These are phyloP conservation scores for Dicyrtoma fusca DNA, from an alignment of 2,888 invertebrate genomes.

Conservation along the genomic window DNA sequence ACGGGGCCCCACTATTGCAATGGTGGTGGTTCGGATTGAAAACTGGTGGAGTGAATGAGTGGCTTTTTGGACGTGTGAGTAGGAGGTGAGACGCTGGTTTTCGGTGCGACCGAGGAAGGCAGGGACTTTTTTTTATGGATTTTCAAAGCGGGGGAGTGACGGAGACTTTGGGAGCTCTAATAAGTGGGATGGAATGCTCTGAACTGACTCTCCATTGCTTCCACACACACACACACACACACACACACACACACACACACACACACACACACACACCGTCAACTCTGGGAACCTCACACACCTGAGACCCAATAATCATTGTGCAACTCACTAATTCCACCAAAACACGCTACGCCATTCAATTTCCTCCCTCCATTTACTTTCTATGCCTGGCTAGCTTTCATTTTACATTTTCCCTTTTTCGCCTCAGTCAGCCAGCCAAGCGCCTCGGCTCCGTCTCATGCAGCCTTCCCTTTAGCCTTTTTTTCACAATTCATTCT, in stretches of 20 bases:
- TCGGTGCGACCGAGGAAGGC: constrained; percentile 23
- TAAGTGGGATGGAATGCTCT: constrained; percentile 37
- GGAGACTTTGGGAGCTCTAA: constrained; percentile 37
- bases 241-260: background rate
- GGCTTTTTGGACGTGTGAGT: too few species aligned
- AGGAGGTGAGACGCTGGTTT: constrained; percentile 28
- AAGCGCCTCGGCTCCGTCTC: background rate
- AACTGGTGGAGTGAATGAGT: too few species aligned
- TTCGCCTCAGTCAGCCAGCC: background rate
- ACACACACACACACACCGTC: constrained; percentile 23
- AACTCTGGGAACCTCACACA: constrained; percentile 52
- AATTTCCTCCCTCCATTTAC: constrained; percentile 37
- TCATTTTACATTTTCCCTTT: background rate
- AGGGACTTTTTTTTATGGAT: constrained; percentile 36
- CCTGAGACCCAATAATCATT: constrained; percentile 55
- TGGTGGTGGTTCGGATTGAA: too few species aligned
- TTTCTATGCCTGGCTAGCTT: constrained; percentile 8
- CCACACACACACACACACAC: constrained; percentile 23
- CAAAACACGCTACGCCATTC: constrained; percentile 43
- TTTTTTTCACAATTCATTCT: background rate
- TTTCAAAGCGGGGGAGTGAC: constrained; percentile 31
- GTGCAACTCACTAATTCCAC: constrained; percentile 45
- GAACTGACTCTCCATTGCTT: constrained; percentile 32
- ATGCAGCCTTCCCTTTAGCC: background rate
- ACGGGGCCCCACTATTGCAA: too few species aligned